Percentiles rank a stretch among this genome's conserved stretches.
Evolutionary conservation across 2,113 vertebrate species (phyloP).

Genomic region (Leucosticte australis): DNA sequence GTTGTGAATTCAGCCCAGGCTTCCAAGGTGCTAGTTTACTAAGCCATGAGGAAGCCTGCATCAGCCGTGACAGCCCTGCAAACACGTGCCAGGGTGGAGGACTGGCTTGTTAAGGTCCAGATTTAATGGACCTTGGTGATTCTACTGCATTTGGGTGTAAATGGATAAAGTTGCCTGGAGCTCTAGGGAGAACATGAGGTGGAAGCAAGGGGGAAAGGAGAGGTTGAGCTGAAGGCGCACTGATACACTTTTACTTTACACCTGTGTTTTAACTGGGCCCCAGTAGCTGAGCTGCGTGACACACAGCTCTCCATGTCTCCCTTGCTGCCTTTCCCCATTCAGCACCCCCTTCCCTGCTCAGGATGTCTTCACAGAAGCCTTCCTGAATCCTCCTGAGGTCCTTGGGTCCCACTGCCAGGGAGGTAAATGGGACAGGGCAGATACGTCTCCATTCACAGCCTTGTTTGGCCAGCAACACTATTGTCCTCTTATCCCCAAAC

Average conservation of each 20-base stretch:
- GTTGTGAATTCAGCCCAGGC: not conserved
- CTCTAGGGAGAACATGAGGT: not conserved
- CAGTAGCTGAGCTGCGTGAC: not conserved
- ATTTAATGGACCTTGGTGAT: slow-evolving; percentile 6
- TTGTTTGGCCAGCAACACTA: not conserved
- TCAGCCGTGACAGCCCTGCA: not conserved
- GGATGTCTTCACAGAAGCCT: not conserved
- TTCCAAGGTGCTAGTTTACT: slow-evolving; percentile 16
- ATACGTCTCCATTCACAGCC: not conserved
- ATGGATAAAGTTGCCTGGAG: not conserved
- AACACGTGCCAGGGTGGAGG: not conserved
- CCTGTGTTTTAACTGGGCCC: not conserved
- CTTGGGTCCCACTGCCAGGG: not conserved
- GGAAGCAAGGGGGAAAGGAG: not conserved
- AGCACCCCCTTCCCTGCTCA: not conserved
- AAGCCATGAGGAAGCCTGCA: not conserved
- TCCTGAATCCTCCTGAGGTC: not conserved
- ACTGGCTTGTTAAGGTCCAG: not conserved
- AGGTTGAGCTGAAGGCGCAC: not conserved
- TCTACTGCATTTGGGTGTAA: not conserved
- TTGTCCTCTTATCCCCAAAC: not conserved
- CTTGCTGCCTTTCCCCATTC: not conserved
- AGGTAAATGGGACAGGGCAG: not conserved
- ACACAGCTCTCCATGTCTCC: not conserved
- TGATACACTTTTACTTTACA: not conserved